Percentiles rank a stretch among this genome's conserved stretches.
Conservation (phyloP, 1,140 invertebrate genomes). For the Temnothorax nylanderi region DNA sequence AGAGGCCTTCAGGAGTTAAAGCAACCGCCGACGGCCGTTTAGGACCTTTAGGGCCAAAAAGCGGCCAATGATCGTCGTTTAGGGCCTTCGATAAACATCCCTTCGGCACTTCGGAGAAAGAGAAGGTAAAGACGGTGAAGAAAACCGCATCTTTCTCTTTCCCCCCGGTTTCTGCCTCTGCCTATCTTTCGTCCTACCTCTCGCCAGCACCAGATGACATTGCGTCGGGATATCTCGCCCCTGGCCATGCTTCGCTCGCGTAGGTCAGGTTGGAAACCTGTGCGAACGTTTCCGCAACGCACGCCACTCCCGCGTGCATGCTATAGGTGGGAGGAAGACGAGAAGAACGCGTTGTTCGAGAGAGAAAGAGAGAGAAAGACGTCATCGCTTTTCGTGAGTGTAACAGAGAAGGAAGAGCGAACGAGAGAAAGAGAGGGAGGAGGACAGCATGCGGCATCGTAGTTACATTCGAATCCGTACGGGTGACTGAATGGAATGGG, state of each 20-base stretch:
- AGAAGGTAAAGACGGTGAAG: background rate
- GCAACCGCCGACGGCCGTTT: background rate
- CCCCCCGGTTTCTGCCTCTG: background rate
- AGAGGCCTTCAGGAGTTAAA: background rate
- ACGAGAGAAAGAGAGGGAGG: background rate
- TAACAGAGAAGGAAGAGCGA: conserved; percentile 11
- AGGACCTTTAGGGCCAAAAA: background rate
- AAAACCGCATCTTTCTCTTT: background rate
- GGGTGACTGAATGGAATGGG: conserved; percentile 75
- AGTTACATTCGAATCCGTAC: conserved; percentile 66
- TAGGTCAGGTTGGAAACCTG: conserved; percentile 75
- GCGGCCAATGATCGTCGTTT: conserved; percentile 10
- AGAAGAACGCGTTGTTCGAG: background rate
- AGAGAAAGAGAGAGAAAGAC: conserved; percentile 42
- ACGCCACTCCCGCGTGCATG: conserved; percentile 33
- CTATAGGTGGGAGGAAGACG: conserved; percentile 51
- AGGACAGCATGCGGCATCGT: conserved; percentile 36
- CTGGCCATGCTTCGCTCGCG: conserved; percentile 65
- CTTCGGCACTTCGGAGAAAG: background rate
- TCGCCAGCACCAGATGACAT: conserved; percentile 61
- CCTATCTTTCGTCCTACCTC: background rate
- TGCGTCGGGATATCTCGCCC: conserved; percentile 61
- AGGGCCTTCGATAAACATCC: conserved; percentile 9
- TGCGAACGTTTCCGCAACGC: conserved; percentile 70
- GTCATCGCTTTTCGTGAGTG: background rate